Base-by-base conservation (phyloP, 2,888 invertebrate species). In the Phorcus lineatus region DNA sequence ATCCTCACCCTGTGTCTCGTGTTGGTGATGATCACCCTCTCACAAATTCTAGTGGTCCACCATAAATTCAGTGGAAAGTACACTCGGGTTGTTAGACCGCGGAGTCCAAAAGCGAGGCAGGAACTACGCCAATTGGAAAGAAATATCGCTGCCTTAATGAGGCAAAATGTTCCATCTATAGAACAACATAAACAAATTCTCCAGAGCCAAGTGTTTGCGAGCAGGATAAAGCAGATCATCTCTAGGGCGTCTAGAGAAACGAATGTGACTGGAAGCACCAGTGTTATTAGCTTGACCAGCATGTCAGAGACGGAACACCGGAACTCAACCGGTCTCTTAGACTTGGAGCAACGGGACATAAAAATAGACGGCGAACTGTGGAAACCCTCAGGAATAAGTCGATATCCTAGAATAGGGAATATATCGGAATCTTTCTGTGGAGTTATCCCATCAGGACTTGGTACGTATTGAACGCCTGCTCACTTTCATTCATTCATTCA, bases 91-190 rank as follows among this genome's bases (percentile, higher is more conserved):
- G 78, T 47, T 9, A 54, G 57, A 16, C 80, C 82, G 11, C 77
- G 75, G 36, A 67, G 66, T 24, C 62, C 54, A 13, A 80, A 80
- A 67, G 81, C 80, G 13, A 79, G 80, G 17, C 54, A 82, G 76
- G 85, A 85, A 54, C 52, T 85, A 55, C 80, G 81, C 9, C 81
- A 82, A 55, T 54, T 85, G 24, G 83, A 85, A 57, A 70, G 77
- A 22, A 79, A 80, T 24, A 67, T 85, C 19, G 80, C 82, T 6
- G 80, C 81, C 13, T 76, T 85, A 24, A 62, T 83, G 67, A 79
- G 80, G 19, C 80, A 83, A 55, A 82, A 81, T 52, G 52, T 82
- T 52, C 77, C 78, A 16, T 67, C 80, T 11, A 79, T 82, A 17
- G 74, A 62, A 36, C 78, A 81, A 70, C 75, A 84, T 31, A 24